Evolutionary conservation across 2,113 vertebrate genomes (phyloP).

Genomic region (Xiphorhynchus elegans): DNA sequence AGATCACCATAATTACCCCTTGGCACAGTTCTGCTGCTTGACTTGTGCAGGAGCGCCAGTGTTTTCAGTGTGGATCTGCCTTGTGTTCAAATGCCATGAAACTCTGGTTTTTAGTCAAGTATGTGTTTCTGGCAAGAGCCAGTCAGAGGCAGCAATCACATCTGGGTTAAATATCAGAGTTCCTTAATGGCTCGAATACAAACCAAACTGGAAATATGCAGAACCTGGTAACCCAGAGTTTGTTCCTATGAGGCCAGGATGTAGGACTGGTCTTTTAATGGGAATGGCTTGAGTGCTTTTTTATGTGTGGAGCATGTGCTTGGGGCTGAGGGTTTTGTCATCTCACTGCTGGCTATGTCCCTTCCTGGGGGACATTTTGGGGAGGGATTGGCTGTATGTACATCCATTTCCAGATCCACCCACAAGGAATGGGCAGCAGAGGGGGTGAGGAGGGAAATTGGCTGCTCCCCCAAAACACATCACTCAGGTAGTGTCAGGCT

Average conservation of each 20-base stretch:
- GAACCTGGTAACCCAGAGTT: not conserved
- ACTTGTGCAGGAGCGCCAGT: not conserved
- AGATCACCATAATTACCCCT: not conserved
- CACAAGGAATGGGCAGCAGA: not conserved
- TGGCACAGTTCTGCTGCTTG: not conserved
- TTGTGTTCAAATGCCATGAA: not conserved
- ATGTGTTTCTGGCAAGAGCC: conserved; percentile 28
- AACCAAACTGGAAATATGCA: conserved; percentile 19
- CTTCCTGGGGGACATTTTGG: rapidly evolving
- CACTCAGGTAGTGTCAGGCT: not conserved
- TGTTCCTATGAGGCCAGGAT: not conserved
- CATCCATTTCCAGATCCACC: not conserved
- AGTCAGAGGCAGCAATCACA: conserved; percentile 14
- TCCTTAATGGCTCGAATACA: not conserved
- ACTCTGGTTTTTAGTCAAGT: conserved; percentile 13
- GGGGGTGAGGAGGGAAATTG: not conserved
- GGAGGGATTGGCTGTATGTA: not conserved
- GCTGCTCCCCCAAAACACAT: not conserved
- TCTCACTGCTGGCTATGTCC: not conserved
- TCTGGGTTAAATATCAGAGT: conserved; percentile 32
- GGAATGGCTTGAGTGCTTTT: not conserved
- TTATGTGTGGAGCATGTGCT: not conserved
- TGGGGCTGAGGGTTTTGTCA: not conserved
- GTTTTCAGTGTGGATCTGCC: not conserved
- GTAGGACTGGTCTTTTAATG: not conserved